These are phyloP conservation scores for Drosophila pallidifrons DNA, from an alignment of 1,140 invertebrate genomes.

Conservation along the genomic window DNA sequence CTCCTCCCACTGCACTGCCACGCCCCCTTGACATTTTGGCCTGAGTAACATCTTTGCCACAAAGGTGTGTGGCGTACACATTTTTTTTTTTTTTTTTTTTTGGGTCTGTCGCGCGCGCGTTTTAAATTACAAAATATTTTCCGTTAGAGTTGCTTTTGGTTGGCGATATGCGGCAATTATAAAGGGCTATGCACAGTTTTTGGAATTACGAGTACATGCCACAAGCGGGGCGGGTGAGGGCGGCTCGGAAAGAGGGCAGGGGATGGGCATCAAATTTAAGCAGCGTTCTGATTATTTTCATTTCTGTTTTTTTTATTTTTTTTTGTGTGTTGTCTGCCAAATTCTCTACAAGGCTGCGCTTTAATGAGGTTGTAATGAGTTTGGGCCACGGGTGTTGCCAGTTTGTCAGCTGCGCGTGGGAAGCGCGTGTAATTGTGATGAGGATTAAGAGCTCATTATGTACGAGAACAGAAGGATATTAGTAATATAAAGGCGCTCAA, in stretches of 20 bases:
- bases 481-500: slow-evolving; percentile 30
- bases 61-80: slow-evolving; percentile 47
- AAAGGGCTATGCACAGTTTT: slow-evolving; percentile 34
- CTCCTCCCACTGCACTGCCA: not conserved
- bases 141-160: slow-evolving; percentile 57
- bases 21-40: slow-evolving; percentile 22
- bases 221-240: not conserved
- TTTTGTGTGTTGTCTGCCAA: not conserved
- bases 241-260: too few relatives aligned
- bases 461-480: slow-evolving; percentile 15
- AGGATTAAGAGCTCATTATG: slow-evolving; percentile 48
- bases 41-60: slow-evolving; percentile 36
- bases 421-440: slow-evolving; percentile 38
- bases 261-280: slow-evolving; percentile 34
- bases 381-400: slow-evolving; percentile 31
- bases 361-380: slow-evolving; percentile 48
- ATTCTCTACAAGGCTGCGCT: slow-evolving; percentile 22
- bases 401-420: slow-evolving; percentile 17
- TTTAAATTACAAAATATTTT: slow-evolving; percentile 77
- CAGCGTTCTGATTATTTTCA: slow-evolving; percentile 21
- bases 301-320: not conserved
- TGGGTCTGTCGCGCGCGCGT: slow-evolving; percentile 44
- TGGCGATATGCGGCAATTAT: slow-evolving; percentile 65
- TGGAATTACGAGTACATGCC: not conserved
- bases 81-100: not conserved